A percentile compares a stretch with the other conserved stretches of the same genome.
phyloP scores from a whole-genome alignment of 2,797 vertebrate genomes.

The Eptatretus atami region DNA sequence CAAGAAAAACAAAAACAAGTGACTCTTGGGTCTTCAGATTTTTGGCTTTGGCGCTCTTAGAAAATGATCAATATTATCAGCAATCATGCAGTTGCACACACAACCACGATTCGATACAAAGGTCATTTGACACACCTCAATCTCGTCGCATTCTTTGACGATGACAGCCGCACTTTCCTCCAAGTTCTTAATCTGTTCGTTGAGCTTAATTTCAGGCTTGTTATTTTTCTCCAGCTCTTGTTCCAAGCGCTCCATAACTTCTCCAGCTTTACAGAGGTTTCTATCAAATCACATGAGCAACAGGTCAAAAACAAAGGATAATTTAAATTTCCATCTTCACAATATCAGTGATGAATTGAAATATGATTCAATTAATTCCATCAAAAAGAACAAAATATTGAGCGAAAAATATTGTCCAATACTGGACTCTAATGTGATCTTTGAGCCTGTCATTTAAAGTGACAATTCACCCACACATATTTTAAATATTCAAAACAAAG shows the following conservation, averaged over 20 bases:
- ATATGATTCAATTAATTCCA: not conserved
- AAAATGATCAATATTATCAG: too few relatives aligned
- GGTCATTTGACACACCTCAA: conserved; percentile 23
- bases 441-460: too few relatives aligned
- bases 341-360: not conserved
- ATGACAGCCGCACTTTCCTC: conserved; percentile 43
- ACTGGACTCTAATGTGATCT: too few relatives aligned
- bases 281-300: conserved; percentile 15
- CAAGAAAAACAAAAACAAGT: too few relatives aligned
- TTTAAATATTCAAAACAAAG: too few relatives aligned
- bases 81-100: too few relatives aligned
- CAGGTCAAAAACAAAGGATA: not conserved
- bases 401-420: conserved; percentile 4
- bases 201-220: conserved; percentile 23
- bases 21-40: too few relatives aligned
- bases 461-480: too few relatives aligned
- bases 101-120: too few relatives aligned
- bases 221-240: conserved; percentile 32
- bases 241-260: conserved; percentile 23
- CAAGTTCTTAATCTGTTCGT: conserved; percentile 25
- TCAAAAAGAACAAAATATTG: not conserved
- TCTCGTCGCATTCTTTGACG: conserved; percentile 30
- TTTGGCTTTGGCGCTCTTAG: too few relatives aligned
- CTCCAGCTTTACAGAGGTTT: conserved; percentile 56
- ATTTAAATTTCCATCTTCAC: too few relatives aligned